Evolutionary conservation across 2,113 vertebrate genomes (phyloP), one percentile per base, ranked within the genome.

Genomic region (Psittacula cyanocephala): DNA sequence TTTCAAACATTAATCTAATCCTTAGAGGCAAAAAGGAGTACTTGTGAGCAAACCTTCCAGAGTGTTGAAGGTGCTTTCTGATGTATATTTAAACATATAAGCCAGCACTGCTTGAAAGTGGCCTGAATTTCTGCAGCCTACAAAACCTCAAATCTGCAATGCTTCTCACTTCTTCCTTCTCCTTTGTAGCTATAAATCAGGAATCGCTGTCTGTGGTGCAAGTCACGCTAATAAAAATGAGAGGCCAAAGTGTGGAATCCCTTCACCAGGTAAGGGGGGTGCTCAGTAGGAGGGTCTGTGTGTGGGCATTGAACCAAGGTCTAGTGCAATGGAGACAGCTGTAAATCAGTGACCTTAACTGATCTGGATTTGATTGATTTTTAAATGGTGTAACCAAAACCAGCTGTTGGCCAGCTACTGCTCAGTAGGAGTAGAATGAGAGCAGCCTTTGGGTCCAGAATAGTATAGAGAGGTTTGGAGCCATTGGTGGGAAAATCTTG

Each of bases 201-300:
- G 92, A 93, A 47, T 80, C 89, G 3, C 46, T 87, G 68, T 74
- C 97, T 15, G 64, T 47, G 82, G 92, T 95, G 46, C 91, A 89
- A 97, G 81, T 97, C 93, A 81, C 96, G 0, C 78, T 91, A 31
- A 84, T 93, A 64, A 97, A 97, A 80, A 93, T 91, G 75, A 94
- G 81, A 95, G 97, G 93, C 37, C 93, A 79, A 53, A 98, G 96
- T 25, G 86, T 95, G 11, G 96, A 98, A 71, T 92, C 95, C 13
- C 96, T 97, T 80, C 81, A 97, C 57, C 97, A 98, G 98, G 98
- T 99, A 86, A 89, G 68, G 53, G 4, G 7, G 33, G 17, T 13
- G 11, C 57, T 83, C 1, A 3, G 57, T 83, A 59, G 53, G 33
- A 68, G 41, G 47, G 46, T 59, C 60, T 79, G 28, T 79, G 68